phyloP scores from a whole-genome alignment of 2,797 vertebrate genomes.

The Neomorphus geoffroyi region DNA sequence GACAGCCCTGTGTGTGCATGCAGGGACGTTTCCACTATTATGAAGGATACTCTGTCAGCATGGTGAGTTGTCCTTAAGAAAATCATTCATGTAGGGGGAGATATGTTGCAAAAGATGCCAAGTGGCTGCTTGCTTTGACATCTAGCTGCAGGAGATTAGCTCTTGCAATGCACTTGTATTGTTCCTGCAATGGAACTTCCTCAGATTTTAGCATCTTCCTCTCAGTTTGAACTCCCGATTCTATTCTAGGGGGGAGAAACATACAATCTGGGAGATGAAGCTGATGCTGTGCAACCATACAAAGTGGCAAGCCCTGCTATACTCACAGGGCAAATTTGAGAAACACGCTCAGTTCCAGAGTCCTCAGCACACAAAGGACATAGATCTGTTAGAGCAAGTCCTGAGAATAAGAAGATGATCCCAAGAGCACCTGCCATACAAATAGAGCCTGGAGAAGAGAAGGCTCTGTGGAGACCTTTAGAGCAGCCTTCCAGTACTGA shows the following conservation, averaged over 20 bases:
- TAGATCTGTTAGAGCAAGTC: too few species aligned
- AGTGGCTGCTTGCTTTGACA: background rate
- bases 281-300: background rate
- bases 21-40: constrained; percentile 88
- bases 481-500: too few species aligned
- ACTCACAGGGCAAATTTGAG: fast-evolving
- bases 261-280: background rate
- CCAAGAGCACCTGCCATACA: too few species aligned
- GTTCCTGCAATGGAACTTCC: background rate
- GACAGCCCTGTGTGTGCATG: constrained; percentile 84
- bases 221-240: too few species aligned
- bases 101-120: background rate
- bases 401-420: too few species aligned
- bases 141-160: background rate
- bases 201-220: background rate
- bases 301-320: background rate
- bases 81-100: fast-evolving
- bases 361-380: too few species aligned
- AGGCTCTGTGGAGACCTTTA: too few species aligned
- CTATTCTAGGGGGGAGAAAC: too few species aligned
- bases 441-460: too few species aligned
- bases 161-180: background rate
- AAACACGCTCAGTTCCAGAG: too few species aligned
- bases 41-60: constrained; percentile 79
- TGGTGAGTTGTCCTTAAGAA: constrained; percentile 64